Conservation (phyloP, 2,797 vertebrate genomes). For the Potorous gilbertii region DNA sequence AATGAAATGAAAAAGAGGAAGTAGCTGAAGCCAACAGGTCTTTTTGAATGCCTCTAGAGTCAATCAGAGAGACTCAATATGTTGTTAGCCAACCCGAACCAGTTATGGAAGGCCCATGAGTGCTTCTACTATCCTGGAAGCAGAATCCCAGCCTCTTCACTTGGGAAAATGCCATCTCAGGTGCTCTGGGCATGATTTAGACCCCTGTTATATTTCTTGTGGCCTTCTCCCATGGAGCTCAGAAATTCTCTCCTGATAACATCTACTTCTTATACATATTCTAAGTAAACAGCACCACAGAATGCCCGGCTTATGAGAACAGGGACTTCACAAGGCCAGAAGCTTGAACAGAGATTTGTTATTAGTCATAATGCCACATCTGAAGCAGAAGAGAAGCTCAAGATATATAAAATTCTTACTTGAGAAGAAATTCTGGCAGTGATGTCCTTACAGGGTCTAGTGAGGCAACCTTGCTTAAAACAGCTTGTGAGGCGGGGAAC, state of each 20-base stretch:
- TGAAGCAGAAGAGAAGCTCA: background rate
- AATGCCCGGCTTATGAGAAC: background rate
- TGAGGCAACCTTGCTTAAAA: background rate
- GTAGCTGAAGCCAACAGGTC: background rate
- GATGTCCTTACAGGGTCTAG: background rate
- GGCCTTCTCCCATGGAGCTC: background rate
- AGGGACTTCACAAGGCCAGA: background rate
- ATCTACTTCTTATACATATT: background rate
- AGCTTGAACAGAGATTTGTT: background rate
- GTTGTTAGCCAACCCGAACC: background rate
- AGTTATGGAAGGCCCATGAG: background rate
- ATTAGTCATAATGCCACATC: background rate
- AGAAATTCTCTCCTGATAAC: background rate
- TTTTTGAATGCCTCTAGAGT: background rate
- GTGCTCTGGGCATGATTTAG: background rate
- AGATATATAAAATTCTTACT: background rate
- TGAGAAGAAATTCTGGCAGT: background rate
- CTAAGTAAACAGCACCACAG: background rate
- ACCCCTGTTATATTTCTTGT: background rate
- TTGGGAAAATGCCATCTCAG: background rate
- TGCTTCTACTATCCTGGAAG: background rate
- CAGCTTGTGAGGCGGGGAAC: background rate
- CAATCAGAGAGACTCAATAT: background rate
- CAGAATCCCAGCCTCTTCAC: background rate
- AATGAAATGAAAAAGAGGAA: background rate